Conservation (phyloP, 1,140 invertebrate species). For the Lepidurus couesii region DNA sequence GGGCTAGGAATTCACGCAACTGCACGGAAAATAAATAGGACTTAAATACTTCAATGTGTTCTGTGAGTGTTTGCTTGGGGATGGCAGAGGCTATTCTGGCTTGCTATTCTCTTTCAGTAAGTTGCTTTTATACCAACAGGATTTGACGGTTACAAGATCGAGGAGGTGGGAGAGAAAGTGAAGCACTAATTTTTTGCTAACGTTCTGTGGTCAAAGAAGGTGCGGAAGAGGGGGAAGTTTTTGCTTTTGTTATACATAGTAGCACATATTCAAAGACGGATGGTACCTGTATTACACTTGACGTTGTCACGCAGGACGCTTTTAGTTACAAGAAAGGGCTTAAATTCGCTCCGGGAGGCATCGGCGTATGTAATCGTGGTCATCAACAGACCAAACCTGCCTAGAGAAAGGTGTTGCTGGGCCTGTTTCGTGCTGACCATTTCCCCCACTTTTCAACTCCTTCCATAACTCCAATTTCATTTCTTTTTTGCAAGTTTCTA, state of each 20-base stretch:
- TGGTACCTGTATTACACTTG: background rate
- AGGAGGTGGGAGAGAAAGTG: background rate
- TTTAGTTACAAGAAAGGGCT: background rate
- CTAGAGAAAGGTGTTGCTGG: background rate
- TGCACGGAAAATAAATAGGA: background rate
- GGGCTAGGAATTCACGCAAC: background rate
- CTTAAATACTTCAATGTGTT: background rate
- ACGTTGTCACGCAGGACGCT: background rate
- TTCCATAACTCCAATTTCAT: too few species aligned
- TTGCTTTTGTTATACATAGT: background rate
- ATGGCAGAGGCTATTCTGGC: background rate
- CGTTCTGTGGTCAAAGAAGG: background rate
- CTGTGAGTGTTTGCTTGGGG: background rate
- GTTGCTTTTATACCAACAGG: background rate
- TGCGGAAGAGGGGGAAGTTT: background rate
- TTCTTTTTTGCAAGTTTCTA: too few species aligned
- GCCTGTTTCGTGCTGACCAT: background rate
- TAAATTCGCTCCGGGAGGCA: background rate
- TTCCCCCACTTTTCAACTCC: background rate
- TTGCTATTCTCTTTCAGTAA: background rate
- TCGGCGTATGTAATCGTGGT: background rate
- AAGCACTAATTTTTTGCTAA: background rate
- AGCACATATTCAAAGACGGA: background rate
- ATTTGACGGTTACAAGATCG: background rate
- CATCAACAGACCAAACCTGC: background rate